Base-by-base conservation (phyloP, 2,113 vertebrate genomes). In the Oreocharis arfaki region DNA sequence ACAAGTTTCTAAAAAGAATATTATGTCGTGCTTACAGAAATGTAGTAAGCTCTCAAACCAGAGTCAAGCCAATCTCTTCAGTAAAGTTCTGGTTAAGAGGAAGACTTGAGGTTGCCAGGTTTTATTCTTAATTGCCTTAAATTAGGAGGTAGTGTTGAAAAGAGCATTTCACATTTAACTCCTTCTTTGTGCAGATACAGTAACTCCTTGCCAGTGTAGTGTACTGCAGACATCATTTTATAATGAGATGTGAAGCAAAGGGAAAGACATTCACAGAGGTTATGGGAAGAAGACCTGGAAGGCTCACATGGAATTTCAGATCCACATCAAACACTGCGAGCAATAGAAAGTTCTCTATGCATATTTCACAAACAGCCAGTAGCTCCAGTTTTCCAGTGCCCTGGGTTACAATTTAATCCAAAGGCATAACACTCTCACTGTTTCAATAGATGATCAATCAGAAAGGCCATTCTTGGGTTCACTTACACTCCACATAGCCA, bases 381-480 rank as follows among this genome's bases (percentile, higher is more conserved):
- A 76, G 79, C 70, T 93, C 70, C 71, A 69, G 90, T 91, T 94
- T 95, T 94, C 93, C 85, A 97, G 84, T 69, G 77, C 94, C 87
- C 88, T 87, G 82, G 96, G 91, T 97, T 96, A 91, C 71, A 2
- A 94, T 96, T 93, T 96, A 96, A 97, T 95, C 92, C 89, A 92
- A 92, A 97, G 96, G 88, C 94, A 96, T 94, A 96, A 93, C 90
- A 94, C 87, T 95, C 90, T 95, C 95, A 94, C 90, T 96, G 77
- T 95, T 97, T 95, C 96, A 95, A 96, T 90, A 96, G 96, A 96
- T 88, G 84, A 96, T 96, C 94, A 95, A 87, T 97, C 81, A 95
- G 73, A 84, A 95, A 96, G 97, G 94, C 81, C 90, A 91, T 95
- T 97, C 65, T 97, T 94, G 55, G 96, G 97, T 97, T 97, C 97